Percentiles rank a stretch among this genome's conserved stretches.
Conservation (phyloP, 2,888 invertebrate species). For the Aphelenchoides bicaudatus region DNA sequence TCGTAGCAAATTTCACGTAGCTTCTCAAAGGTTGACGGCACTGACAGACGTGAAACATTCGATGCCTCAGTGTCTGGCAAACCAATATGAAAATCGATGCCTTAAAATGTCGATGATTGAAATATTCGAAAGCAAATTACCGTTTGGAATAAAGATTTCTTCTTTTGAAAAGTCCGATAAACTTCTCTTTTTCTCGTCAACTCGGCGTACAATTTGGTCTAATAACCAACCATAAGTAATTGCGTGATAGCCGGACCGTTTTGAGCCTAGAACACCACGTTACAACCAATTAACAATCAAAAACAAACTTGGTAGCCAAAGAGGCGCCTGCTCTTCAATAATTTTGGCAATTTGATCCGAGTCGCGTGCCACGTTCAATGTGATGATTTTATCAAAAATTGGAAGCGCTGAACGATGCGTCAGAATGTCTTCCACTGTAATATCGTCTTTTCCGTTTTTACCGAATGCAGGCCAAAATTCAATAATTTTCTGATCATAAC, state of each 20-base stretch:
- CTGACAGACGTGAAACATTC: conserved; percentile 55
- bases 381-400: conserved; percentile 56
- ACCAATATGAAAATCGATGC: conserved; percentile 61
- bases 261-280: too few species aligned
- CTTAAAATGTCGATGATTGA: conserved; percentile 32
- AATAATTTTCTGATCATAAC: conserved; percentile 60
- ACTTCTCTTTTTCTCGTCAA: conserved; percentile 61
- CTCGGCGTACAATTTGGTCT: conserved; percentile 61
- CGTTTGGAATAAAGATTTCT: conserved; percentile 50
- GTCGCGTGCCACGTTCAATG: conserved; percentile 54
- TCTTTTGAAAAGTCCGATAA: conserved; percentile 61
- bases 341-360: conserved; percentile 58
- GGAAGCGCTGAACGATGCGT: conserved; percentile 61
- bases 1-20: conserved; percentile 55
- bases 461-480: conserved; percentile 64
- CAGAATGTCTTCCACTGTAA: conserved; percentile 61
- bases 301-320: conserved; percentile 55
- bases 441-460: conserved; percentile 62
- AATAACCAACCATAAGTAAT: conserved; percentile 63
- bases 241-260: conserved; percentile 63
- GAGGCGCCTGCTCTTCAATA: conserved; percentile 58
- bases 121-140: conserved; percentile 26
- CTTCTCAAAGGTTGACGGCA: conserved; percentile 43
- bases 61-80: conserved; percentile 52
- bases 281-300: too few species aligned